Percentiles rank a stretch among this genome's conserved stretches.
Conservation (phyloP, 2,797 vertebrate species). For the Falco columbarius region DNA sequence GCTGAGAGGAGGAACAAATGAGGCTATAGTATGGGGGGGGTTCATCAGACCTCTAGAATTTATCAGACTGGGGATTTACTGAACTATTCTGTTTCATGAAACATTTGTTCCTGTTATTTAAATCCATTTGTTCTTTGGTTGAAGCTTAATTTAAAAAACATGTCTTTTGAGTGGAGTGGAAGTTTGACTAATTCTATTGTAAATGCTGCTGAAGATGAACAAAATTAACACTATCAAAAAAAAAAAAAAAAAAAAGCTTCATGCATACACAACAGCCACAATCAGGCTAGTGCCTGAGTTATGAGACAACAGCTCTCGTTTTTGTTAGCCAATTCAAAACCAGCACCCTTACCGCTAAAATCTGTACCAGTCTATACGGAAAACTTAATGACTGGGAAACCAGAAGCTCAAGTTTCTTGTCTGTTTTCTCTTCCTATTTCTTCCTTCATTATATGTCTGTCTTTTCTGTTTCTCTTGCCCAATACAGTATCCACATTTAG, state of each 20-base stretch:
- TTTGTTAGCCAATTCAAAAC: neutral
- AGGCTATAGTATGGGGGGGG: neutral
- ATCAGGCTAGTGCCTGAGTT: neutral
- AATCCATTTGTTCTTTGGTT: neutral
- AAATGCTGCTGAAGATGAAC: constrained; percentile 3
- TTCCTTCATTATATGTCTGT: neutral
- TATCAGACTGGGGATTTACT: neutral
- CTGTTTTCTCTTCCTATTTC: neutral
- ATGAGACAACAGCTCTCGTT: neutral
- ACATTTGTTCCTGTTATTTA: neutral
- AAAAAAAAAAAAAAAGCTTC: neutral
- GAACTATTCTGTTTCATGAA: neutral
- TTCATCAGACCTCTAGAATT: neutral
- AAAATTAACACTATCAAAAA: neutral
- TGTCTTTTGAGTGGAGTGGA: constrained; percentile 10
- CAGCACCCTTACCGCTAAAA: neutral
- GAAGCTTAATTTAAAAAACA: constrained; percentile 52
- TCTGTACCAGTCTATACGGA: neutral
- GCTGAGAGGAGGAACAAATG: neutral
- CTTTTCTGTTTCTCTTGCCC: neutral
- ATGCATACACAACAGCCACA: neutral
- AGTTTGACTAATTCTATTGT: constrained; percentile 40
- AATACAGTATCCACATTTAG: neutral
- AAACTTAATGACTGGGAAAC: neutral
- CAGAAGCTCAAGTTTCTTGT: neutral